These are phyloP conservation scores for Andrena cerasifolii DNA, from an alignment of 1,140 invertebrate genomes.

Conservation along the genomic window DNA sequence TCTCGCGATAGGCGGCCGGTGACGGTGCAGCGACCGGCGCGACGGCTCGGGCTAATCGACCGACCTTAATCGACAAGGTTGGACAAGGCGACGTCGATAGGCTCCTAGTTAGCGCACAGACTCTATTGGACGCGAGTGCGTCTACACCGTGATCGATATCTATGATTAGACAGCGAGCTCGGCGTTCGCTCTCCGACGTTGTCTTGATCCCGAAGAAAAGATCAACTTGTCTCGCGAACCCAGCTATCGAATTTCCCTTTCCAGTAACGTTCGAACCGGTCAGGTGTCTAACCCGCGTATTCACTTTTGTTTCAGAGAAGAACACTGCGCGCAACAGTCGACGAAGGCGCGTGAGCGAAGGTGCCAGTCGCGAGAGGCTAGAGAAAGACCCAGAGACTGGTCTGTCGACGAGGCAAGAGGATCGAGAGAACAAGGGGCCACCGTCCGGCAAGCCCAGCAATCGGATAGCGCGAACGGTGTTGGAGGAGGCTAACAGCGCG, in stretches of 20 bases:
- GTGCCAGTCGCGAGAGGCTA: slow-evolving; percentile 68
- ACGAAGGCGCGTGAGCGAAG: slow-evolving; percentile 73
- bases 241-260: too few relatives aligned
- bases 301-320: slow-evolving; percentile 78
- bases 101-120: slow-evolving; percentile 21
- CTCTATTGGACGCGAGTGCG: slow-evolving; percentile 31
- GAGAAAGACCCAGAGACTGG: slow-evolving; percentile 64
- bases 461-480: slow-evolving; percentile 74
- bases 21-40: slow-evolving; percentile 30
- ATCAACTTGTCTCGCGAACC: background rate
- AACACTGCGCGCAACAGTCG: slow-evolving; percentile 72
- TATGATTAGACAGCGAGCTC: background rate
- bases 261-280: too few relatives aligned
- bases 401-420: slow-evolving; percentile 75
- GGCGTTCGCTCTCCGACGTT: background rate
- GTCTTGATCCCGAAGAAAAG: background rate
- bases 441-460: slow-evolving; percentile 71
- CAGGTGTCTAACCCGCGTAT: too few relatives aligned
- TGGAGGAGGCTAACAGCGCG: slow-evolving; percentile 79
- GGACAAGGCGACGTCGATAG: slow-evolving; percentile 54
- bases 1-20: slow-evolving; percentile 45
- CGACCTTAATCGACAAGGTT: slow-evolving; percentile 53
- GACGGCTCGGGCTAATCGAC: slow-evolving; percentile 62
- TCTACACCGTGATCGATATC: slow-evolving; percentile 37
- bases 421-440: slow-evolving; percentile 81